These are phyloP conservation scores for Thymelicus sylvestris DNA, from an alignment of 2,888 invertebrate species.

Conservation along the genomic window DNA sequence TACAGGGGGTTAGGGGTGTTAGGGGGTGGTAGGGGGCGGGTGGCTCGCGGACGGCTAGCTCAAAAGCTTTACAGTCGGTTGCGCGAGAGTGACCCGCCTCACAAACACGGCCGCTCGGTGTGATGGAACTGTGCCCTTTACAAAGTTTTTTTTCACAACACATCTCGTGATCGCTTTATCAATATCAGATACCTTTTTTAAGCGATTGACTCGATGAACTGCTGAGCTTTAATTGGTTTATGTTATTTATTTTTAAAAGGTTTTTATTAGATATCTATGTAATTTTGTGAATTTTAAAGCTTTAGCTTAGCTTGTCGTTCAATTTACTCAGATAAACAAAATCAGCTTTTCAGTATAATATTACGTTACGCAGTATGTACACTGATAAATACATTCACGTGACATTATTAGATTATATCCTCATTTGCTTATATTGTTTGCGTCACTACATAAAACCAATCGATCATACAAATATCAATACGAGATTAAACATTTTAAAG, in stretches of 20 bases:
- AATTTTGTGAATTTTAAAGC: too few relatives aligned
- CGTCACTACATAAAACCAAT: conserved; percentile 24
- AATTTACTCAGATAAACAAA: too few relatives aligned
- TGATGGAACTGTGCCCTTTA: conserved; percentile 69
- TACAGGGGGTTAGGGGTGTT: conserved; percentile 57
- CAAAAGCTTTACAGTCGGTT: conserved; percentile 83
- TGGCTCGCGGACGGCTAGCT: conserved; percentile 72
- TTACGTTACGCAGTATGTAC: background rate
- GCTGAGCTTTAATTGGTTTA: background rate
- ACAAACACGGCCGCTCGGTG: conserved; percentile 73
- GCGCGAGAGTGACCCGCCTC: conserved; percentile 83
- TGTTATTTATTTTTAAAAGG: too few relatives aligned
- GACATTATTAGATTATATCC: background rate
- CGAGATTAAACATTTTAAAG: conserved; percentile 27
- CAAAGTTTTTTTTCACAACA: conserved; percentile 51
- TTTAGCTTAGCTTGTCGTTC: too few relatives aligned
- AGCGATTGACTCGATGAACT: background rate
- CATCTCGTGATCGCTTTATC: conserved; percentile 35
- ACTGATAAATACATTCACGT: background rate
- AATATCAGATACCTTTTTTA: conserved; percentile 15
- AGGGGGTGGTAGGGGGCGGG: conserved; percentile 43
- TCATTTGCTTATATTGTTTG: background rate
- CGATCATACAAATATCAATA: conserved; percentile 41
- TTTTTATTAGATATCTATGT: too few relatives aligned
- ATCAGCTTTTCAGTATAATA: too few relatives aligned